Evolutionary conservation across 2,888 invertebrate species (phyloP).

Genomic region (Ochlodes sylvanus): DNA sequence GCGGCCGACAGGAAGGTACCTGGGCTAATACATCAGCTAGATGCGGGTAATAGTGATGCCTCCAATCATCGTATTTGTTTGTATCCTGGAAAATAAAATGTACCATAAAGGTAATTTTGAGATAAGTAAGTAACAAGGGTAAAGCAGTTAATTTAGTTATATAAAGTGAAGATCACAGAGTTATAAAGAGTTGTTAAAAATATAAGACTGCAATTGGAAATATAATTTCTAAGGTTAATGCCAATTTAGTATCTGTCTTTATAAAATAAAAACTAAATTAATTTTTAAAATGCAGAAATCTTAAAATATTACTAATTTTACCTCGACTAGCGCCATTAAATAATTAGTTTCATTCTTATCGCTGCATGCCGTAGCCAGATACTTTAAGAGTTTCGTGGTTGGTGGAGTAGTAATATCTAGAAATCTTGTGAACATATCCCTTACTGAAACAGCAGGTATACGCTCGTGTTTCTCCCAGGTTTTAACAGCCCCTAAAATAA

Average conservation of each 20-base stretch:
- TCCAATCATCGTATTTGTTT: conserved; percentile 96
- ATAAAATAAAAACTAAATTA: too few species aligned
- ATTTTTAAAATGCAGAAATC: not conserved
- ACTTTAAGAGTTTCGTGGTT: conserved; percentile 91
- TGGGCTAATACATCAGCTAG: conserved; percentile 94
- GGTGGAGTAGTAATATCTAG: conserved; percentile 97
- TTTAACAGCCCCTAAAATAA: conserved; percentile 90
- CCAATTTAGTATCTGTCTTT: too few species aligned
- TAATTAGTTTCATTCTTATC: conserved; percentile 89
- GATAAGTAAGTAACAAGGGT: too few species aligned
- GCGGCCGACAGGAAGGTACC: conserved; percentile 93
- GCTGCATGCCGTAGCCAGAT: conserved; percentile 91
- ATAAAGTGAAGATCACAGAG: too few species aligned
- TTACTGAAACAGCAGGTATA: conserved; percentile 89
- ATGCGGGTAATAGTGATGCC: conserved; percentile 93
- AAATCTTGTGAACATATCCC: conserved; percentile 91
- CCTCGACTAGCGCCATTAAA: conserved; percentile 89
- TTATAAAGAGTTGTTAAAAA: too few species aligned
- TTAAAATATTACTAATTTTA: too few species aligned
- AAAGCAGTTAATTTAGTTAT: too few species aligned
- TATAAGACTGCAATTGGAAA: too few species aligned
- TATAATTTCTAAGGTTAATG: too few species aligned
- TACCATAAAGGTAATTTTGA: too few species aligned
- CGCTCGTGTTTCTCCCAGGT: conserved; percentile 94
- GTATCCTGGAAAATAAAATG: conserved; percentile 86